Percentiles rank a stretch among this genome's conserved stretches.
phyloP scores from a whole-genome alignment of 2,113 vertebrate species.

The Mastomys natalensis region DNA sequence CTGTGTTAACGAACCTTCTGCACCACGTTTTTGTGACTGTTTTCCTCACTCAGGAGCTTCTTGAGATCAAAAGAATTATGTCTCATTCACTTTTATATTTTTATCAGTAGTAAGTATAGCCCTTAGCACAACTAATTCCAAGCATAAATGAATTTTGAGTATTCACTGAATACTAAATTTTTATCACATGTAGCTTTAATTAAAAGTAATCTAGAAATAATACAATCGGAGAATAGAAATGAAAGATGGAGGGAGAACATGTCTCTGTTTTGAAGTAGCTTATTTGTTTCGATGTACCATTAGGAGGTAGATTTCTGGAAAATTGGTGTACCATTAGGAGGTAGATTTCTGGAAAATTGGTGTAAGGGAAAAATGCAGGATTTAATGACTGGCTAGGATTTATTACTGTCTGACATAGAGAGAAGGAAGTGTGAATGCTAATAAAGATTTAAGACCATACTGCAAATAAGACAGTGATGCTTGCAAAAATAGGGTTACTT shows the following conservation, averaged over 20 bases:
- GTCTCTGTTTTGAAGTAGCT: constrained; percentile 36
- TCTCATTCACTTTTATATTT: neutral
- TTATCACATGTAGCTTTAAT: neutral
- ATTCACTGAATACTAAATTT: constrained; percentile 20
- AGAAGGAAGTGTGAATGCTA: constrained; percentile 30
- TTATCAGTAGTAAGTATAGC: neutral
- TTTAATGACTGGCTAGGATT: constrained; percentile 8
- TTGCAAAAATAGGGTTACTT: constrained; percentile 35
- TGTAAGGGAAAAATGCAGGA: neutral
- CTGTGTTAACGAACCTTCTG: neutral
- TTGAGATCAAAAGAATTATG: neutral
- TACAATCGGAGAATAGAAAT: constrained; percentile 27
- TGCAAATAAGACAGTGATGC: neutral
- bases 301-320: neutral
- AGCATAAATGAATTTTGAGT: constrained; percentile 3
- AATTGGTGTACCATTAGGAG: neutral
- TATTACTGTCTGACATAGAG: neutral
- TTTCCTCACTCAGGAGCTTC: constrained; percentile 43
- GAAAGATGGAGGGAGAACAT: neutral
- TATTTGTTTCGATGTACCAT: constrained; percentile 45
- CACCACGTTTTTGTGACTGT: neutral
- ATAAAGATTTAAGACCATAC: constrained; percentile 47
- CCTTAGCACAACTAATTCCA: neutral
- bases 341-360: constrained; percentile 31
- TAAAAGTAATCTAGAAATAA: constrained; percentile 32